Evolutionary conservation across 2,888 invertebrate species (phyloP).

Genomic region (Lampropteryx suffumata): DNA sequence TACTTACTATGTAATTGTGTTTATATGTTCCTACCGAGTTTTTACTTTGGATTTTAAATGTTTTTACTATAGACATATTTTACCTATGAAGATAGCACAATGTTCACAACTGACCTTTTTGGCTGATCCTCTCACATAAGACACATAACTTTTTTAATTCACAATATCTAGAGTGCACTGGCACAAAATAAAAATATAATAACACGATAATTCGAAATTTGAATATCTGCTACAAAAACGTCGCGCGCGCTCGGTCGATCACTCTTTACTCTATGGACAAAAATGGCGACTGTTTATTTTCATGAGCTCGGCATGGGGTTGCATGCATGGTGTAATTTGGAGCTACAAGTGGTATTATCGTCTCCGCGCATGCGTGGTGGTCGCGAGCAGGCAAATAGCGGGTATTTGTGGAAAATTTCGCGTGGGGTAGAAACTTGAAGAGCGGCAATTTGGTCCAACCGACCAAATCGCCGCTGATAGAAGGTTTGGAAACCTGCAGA

Average conservation of each 20-base stretch:
- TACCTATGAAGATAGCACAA: no score
- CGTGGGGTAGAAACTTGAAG: conserved; percentile 60
- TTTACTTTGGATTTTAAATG: no score
- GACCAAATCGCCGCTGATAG: no score
- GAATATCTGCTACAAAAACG: conserved; percentile 36
- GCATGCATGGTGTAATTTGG: conserved; percentile 68
- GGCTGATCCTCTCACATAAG: conserved; percentile 1
- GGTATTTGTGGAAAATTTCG: conserved; percentile 54
- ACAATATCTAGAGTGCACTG: conserved; percentile 1
- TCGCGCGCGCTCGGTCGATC: conserved; percentile 57
- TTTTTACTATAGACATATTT: no score
- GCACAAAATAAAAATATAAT: conserved; percentile 17
- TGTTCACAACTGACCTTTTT: conserved; percentile 6
- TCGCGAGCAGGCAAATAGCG: conserved; percentile 69
- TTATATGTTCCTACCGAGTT: no score
- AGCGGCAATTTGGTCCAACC: no score
- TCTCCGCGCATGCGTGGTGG: conserved; percentile 80
- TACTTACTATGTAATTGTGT: no score
- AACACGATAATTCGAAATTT: conserved; percentile 35
- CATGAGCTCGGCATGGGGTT: conserved; percentile 75
- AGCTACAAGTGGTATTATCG: conserved; percentile 74
- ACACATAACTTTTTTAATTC: neutral
- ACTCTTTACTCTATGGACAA: conserved; percentile 59
- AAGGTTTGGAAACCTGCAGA: no score
- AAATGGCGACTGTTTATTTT: conserved; percentile 70